Percentiles rank a stretch among this genome's conserved stretches.
Evolutionary conservation across 2,113 vertebrate genomes (phyloP).

Genomic region (Mirounga angustirostris): DNA sequence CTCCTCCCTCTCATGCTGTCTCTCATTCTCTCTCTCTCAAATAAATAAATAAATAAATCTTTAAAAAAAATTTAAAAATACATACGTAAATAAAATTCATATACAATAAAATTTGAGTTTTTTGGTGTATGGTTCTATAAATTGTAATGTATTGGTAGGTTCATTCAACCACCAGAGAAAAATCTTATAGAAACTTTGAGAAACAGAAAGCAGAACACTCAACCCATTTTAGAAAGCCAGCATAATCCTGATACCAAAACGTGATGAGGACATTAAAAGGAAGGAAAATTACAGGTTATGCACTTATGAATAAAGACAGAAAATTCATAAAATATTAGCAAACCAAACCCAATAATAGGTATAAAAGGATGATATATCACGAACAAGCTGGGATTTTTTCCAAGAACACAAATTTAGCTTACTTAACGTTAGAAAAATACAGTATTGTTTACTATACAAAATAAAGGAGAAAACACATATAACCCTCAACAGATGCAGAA

Average conservation of each 20-base stretch:
- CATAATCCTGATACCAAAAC: background rate
- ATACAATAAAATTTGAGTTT: background rate
- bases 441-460: background rate
- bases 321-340: background rate
- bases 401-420: background rate
- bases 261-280: background rate
- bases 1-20: too few species aligned
- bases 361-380: background rate
- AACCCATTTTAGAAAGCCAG: background rate
- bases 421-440: background rate
- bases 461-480: background rate
- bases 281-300: background rate
- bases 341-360: background rate
- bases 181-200: background rate
- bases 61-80: background rate
- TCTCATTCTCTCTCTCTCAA: too few species aligned
- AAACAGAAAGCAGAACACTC: background rate
- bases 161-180: background rate
- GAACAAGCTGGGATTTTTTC: background rate
- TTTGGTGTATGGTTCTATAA: background rate
- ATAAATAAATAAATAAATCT: too few species aligned
- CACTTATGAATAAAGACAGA: background rate
- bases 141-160: background rate
- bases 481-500: background rate
- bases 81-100: background rate